Base-by-base conservation (phyloP, 2,113 vertebrate species). In the Antigone vipio region DNA sequence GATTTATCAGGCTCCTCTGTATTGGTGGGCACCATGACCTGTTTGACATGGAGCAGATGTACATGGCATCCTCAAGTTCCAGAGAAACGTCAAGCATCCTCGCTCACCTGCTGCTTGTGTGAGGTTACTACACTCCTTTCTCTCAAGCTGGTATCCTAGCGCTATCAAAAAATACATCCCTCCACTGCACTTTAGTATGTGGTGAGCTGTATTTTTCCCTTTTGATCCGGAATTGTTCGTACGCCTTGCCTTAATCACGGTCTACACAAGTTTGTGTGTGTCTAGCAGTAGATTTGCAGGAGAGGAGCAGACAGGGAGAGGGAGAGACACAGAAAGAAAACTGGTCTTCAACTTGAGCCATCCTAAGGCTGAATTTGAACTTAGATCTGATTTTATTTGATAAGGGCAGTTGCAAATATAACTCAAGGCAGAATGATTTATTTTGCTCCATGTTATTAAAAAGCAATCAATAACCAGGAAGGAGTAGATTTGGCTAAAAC, bases 221-320 rank as follows among this genome's bases (percentile, higher is more conserved):
- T 58, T 69, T 72, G n/a, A 7, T n/a, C 13, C 52, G 15, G 9
- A 92, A 11, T 32, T 64, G 29, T 42, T 71, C 10, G 53, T n/a
- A 5, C 1, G 0, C 20, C 9, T 66, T 80, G 24, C 8, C 1
- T 87, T 87, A 44, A 38, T 42, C 24, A 19, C 1, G 0, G 9
- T 47, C 4, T 50, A 40, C 0, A 2, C 42, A 42, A 14, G 56
- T 35, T 11, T 62, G 4, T 68, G 19, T 55, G 23, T 49, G 38
- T 66, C 9, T 32, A 71, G 24, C 3, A 40, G 24, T 24, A 59
- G 67, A 23, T 72, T 55, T 82, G 30, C 0, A 0, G 20, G n/a
- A 66, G 13, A 66, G 12, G 10, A 62, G 6, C 19, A 82, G 73
- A 56, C 12, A 23, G 12, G 23, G 13, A 78, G 15, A 67, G 47